A percentile compares a stretch with the other conserved stretches of the same genome.
Conservation (phyloP, 2,797 vertebrate genomes). For the Champsocephalus esox region DNA sequence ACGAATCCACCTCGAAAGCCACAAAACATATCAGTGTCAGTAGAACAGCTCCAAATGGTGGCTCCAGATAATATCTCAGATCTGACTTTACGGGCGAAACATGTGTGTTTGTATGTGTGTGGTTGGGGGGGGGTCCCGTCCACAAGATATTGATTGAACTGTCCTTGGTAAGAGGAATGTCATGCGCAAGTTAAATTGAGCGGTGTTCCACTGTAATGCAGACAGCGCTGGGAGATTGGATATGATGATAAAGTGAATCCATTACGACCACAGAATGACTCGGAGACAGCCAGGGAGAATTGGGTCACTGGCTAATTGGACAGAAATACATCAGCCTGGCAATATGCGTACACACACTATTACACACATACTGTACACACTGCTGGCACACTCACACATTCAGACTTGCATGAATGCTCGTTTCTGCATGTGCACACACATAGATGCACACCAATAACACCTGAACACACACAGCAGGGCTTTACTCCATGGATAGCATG, state of each 20-base stretch:
- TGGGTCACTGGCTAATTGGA: slow-evolving; percentile 80
- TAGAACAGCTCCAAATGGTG: slow-evolving; percentile 1
- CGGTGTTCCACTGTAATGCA: slow-evolving; percentile 53
- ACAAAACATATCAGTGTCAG: slow-evolving; percentile 8
- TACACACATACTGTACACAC: not conserved
- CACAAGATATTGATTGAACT: slow-evolving; percentile 59
- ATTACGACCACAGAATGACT: slow-evolving; percentile 70
- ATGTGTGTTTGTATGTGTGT: not conserved
- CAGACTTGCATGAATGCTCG: slow-evolving; percentile 17
- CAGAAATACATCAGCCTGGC: slow-evolving; percentile 69
- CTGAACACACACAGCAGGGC: slow-evolving; percentile 16
- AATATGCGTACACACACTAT: slow-evolving; percentile 17
- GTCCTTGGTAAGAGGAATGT: slow-evolving; percentile 58
- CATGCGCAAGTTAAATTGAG: slow-evolving; percentile 56
- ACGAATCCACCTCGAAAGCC: not conserved
- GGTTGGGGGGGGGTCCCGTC: not conserved
- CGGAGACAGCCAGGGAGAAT: slow-evolving; percentile 68
- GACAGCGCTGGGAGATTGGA: slow-evolving; percentile 65
- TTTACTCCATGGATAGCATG: slow-evolving; percentile 23
- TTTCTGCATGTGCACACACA: slow-evolving; percentile 10
- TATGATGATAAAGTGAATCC: slow-evolving; percentile 72
- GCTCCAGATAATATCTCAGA: slow-evolving; percentile 29
- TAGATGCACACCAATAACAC: slow-evolving; percentile 15
- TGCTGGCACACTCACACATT: slow-evolving; percentile 8
- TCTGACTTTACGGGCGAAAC: slow-evolving; percentile 6